Percentiles rank a stretch among this genome's conserved stretches.
Evolutionary conservation across 2,888 invertebrate species (phyloP).

Genomic region (Venustoraphidia nigricollis): DNA sequence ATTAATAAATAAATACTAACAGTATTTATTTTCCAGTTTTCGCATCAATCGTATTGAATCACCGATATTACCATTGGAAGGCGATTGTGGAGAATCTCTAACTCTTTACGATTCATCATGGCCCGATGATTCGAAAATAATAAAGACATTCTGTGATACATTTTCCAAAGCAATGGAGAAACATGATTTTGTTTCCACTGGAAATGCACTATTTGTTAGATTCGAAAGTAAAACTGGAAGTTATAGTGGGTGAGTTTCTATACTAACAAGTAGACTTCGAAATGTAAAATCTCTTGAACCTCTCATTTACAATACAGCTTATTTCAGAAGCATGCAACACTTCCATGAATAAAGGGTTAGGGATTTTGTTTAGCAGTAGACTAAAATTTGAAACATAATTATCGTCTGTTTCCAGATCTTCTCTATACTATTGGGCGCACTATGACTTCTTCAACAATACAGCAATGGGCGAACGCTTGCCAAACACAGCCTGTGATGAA

Average conservation of each 20-base stretch:
- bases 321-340: too few relatives aligned
- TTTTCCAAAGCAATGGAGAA: constrained; percentile 88
- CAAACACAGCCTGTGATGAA: constrained; percentile 73
- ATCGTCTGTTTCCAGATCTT: constrained; percentile 42
- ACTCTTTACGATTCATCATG: constrained; percentile 79
- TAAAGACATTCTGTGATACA: constrained; percentile 89
- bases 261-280: not conserved
- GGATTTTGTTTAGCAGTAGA: too few relatives aligned
- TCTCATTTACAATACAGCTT: not conserved
- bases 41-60: constrained; percentile 80
- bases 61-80: constrained; percentile 71
- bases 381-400: too few relatives aligned
- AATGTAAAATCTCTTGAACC: not conserved
- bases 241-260: constrained; percentile 55
- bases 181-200: constrained; percentile 80
- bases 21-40: constrained; percentile 39
- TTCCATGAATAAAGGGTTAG: too few relatives aligned
- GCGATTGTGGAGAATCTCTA: constrained; percentile 79
- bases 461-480: constrained; percentile 66
- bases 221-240: constrained; percentile 88
- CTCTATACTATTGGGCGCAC: constrained; percentile 86
- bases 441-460: constrained; percentile 90
- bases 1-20: not conserved
- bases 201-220: constrained; percentile 71
- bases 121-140: constrained; percentile 79